phyloP scores from a whole-genome alignment of 2,797 vertebrate species.

The Geotrypetes seraphini region DNA sequence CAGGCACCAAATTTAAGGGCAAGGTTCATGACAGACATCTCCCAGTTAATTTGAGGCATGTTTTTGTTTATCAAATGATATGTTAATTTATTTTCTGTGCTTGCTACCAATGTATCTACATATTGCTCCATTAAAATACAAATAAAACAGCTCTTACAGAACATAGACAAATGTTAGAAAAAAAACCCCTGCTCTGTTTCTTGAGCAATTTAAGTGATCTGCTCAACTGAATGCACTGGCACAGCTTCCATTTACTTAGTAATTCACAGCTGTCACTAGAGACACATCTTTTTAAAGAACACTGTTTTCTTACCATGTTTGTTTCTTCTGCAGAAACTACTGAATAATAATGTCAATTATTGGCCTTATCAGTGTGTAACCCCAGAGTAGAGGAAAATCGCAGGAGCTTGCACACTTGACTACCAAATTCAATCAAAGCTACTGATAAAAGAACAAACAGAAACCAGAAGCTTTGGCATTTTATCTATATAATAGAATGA shows the following conservation, averaged over 20 bases:
- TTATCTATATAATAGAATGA: conserved; percentile 30
- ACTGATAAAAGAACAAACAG: conserved; percentile 40
- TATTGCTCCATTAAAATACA: conserved; percentile 16
- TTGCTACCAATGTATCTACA: conserved; percentile 2
- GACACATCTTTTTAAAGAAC: conserved; percentile 37
- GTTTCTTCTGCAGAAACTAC: conserved; percentile 38
- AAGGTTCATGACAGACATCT: conserved; percentile 1
- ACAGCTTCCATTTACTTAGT: conserved; percentile 32
- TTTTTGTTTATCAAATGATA: background rate
- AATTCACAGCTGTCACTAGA: conserved; percentile 41
- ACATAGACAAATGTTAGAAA: too few relatives aligned
- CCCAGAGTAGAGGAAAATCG: conserved; percentile 40
- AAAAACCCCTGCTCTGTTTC: conserved; percentile 9
- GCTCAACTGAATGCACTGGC: conserved; percentile 28
- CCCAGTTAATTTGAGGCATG: background rate
- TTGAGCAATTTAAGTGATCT: conserved; percentile 32
- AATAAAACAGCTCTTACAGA: too few relatives aligned
- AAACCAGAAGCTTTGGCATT: conserved; percentile 30
- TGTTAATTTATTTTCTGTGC: conserved; percentile 25
- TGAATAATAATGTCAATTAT: conserved; percentile 43
- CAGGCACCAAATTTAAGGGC: conserved; percentile 9
- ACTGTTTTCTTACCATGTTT: conserved; percentile 37
- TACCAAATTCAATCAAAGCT: conserved; percentile 44
- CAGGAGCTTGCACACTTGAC: conserved; percentile 32
- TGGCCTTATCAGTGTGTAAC: conserved; percentile 40